These are phyloP conservation scores for Porites divaricata DNA, from an alignment of 92 coral and sea anemone species.

Conservation along the genomic window DNA sequence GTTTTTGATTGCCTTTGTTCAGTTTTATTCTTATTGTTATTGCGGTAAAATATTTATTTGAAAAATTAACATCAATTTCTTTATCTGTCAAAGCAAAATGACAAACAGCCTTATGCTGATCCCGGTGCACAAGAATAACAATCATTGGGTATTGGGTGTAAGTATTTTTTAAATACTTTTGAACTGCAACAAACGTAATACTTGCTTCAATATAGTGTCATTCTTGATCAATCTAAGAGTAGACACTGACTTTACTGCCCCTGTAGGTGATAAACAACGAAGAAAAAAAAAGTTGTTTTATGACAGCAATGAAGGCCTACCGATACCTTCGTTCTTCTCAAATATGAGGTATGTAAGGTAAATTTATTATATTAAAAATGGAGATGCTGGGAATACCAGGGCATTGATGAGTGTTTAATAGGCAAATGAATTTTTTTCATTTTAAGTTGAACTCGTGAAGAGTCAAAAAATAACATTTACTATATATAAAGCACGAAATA, in stretches of 20 bases:
- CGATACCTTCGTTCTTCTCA: conserved; percentile 5
- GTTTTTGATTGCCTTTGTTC: neutral
- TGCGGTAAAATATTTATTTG: neutral
- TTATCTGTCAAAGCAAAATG: neutral
- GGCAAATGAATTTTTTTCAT: neutral
- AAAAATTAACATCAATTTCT: neutral
- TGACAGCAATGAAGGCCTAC: neutral
- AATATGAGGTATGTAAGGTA: neutral
- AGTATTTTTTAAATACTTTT: neutral
- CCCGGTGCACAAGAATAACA: conserved; percentile 13
- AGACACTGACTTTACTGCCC: neutral
- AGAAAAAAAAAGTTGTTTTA: neutral
- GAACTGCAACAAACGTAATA: too few relatives aligned
- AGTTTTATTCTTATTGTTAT: neutral
- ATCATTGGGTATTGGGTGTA: conserved; percentile 23
- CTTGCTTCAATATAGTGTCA: too few relatives aligned
- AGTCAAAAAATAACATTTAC: too few relatives aligned
- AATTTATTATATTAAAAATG: neutral
- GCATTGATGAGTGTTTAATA: too few relatives aligned
- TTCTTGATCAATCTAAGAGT: neutral
- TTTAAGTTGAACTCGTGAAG: too few relatives aligned
- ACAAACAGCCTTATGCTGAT: neutral
- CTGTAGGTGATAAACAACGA: neutral
- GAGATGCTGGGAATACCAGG: too few relatives aligned
- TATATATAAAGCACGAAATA: too few relatives aligned